Percentiles rank a stretch among this genome's conserved stretches.
phyloP scores from a whole-genome alignment of 1,140 invertebrate species.

The Steinernema khuongi region DNA sequence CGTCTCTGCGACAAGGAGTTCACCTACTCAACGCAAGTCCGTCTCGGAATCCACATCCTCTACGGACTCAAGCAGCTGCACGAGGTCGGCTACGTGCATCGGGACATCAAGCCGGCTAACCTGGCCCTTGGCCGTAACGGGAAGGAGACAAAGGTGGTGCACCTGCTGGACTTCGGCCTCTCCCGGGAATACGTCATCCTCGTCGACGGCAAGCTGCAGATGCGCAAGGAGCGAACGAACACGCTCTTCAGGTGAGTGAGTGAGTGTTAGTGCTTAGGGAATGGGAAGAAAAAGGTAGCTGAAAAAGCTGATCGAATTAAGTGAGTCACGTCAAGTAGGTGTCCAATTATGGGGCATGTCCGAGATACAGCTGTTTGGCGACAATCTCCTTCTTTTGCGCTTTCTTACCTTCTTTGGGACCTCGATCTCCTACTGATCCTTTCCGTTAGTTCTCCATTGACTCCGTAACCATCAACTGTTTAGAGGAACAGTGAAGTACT shows the following conservation, averaged over 20 bases:
- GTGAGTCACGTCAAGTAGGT: background rate
- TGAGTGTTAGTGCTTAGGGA: background rate
- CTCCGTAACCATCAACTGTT: slow-evolving; percentile 61
- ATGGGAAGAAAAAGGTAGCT: background rate
- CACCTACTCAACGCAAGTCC: slow-evolving; percentile 34
- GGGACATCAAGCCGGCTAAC: slow-evolving; percentile 83
- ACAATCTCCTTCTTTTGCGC: no score
- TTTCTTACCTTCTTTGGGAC: background rate
- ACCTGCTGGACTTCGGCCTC: slow-evolving; percentile 96
- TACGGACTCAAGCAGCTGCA: slow-evolving; percentile 47
- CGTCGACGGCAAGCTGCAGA: slow-evolving; percentile 75
- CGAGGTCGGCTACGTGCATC: slow-evolving; percentile 79
- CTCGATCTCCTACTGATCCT: background rate
- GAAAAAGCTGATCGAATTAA: background rate
- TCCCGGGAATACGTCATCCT: slow-evolving; percentile 75
- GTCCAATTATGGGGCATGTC: no score
- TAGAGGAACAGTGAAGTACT: slow-evolving; percentile 26
- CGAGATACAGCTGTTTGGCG: no score
- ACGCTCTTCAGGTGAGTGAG: slow-evolving; percentile 63
- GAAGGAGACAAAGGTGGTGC: slow-evolving; percentile 65
- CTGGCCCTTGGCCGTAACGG: slow-evolving; percentile 37
- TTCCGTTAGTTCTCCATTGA: background rate
- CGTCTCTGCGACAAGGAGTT: background rate
- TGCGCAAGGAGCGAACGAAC: slow-evolving; percentile 83
- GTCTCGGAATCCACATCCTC: slow-evolving; percentile 44